Base-by-base conservation (phyloP, 2,113 vertebrate genomes). In the Phrynosoma blainvillii region DNA sequence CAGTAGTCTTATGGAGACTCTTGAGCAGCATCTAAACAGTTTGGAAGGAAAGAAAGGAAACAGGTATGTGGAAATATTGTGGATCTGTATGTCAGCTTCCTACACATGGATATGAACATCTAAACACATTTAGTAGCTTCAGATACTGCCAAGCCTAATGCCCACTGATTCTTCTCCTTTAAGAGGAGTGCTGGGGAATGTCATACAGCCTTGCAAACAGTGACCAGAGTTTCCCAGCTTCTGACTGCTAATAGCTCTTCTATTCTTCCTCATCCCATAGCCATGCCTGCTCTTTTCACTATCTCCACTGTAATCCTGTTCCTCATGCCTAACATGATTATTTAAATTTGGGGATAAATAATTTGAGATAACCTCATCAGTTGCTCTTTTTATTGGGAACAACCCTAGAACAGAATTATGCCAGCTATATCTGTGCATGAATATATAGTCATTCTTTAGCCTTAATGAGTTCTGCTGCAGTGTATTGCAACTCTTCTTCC, bases 11-110 rank as follows among this genome's bases (percentile, higher is more conserved):
- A 97, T 99, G 97, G 98, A 99, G 95, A 99, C 99, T 70, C 97
- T 99, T 92, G 99, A 99, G 94, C 99, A 99, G 32, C 99, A 99
- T 94, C 97, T 99, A 92, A 99, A 99, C 96, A 99, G 98, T n/a
- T 96, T 99, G 95, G 99, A 99, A 96, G 99, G 99, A 89, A 99
- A 98, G 94, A 99, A 99, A 95, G 97, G 97, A 91, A 97, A 96
- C 95, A 97, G 96, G 99, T 99, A 97, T 0, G 93, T 89, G 89
- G 18, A 40, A 20, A 13, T 25, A 27, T 42, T 23, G 42, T 42
- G 23, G 36, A 80, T 62, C 12, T 27, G 14, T 32, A 25, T 56
- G 6, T 59, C 16, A 32, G 2, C 14, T 36, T 83, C 40, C 13
- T 47, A 13, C 18, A 47, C 16, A 32, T 65, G n/a, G 54, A 13